These are phyloP conservation scores for Tenebrio molitor DNA, from an alignment of 1,140 invertebrate species.

Conservation along the genomic window DNA sequence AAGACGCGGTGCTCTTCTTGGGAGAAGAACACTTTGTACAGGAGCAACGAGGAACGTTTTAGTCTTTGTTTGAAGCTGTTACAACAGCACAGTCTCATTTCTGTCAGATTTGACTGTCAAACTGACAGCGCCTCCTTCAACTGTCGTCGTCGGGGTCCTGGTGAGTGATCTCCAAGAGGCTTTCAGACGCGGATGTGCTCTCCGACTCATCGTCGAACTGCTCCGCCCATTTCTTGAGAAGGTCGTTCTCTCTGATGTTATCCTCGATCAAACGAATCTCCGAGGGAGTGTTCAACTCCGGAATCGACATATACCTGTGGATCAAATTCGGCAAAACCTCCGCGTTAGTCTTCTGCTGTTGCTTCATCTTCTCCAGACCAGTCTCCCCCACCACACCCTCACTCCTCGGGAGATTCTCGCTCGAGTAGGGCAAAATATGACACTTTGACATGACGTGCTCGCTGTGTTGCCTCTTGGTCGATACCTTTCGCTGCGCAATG, in stretches of 20 bases:
- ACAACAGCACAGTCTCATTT: slow-evolving; percentile 22
- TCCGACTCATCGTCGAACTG: too few species aligned
- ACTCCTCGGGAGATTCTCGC: not conserved
- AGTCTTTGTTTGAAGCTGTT: slow-evolving; percentile 28
- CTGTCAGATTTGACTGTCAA: slow-evolving; percentile 1
- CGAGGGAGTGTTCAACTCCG: slow-evolving; percentile 5
- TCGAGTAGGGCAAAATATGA: not conserved
- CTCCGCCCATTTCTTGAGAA: not conserved
- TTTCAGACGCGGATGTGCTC: too few species aligned
- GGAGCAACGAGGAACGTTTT: slow-evolving; percentile 17
- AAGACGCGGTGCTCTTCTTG: slow-evolving; percentile 53
- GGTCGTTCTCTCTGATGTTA: slow-evolving; percentile 21
- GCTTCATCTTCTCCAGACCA: not conserved
- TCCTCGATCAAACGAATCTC: slow-evolving; percentile 23
- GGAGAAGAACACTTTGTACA: slow-evolving; percentile 55
- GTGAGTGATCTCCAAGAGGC: too few species aligned
- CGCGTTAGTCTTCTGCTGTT: not conserved
- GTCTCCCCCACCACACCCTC: not conserved
- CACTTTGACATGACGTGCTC: not conserved
- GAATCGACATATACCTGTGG: not conserved
- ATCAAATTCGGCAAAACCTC: not conserved
- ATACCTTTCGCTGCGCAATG: not conserved
- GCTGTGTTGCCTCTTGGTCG: not conserved
- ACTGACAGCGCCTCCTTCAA: slow-evolving; percentile 4
- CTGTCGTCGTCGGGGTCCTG: too few species aligned